Conservation (phyloP, 1,140 invertebrate species). For the Brachystomella parvula region DNA sequence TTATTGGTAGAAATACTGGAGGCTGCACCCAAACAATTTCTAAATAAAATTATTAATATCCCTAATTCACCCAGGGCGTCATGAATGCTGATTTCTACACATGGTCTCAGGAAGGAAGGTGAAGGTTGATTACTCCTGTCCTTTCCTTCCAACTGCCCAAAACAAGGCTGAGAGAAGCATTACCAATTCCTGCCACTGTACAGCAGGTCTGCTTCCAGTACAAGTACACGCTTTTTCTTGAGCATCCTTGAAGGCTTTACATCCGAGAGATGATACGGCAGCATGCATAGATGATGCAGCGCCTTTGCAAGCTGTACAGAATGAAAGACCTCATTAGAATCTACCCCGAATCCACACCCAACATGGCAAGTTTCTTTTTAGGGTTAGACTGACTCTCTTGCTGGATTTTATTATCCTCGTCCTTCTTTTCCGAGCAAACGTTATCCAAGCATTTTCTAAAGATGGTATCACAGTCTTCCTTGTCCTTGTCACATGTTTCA, state of each 20-base stretch:
- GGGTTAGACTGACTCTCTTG: constrained; percentile 26
- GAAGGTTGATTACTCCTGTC: no score
- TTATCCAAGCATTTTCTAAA: constrained; percentile 77
- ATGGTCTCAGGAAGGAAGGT: no score
- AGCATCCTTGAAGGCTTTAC: constrained; percentile 70
- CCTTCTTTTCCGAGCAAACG: constrained; percentile 60
- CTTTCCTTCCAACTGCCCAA: no score
- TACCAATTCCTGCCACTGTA: no score
- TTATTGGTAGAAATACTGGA: no score
- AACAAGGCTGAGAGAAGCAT: no score
- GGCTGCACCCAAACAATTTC: no score
- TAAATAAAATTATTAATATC: no score
- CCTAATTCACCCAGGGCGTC: no score
- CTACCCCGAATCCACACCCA: not conserved
- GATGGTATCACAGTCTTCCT: constrained; percentile 74
- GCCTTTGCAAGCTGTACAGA: constrained; percentile 61
- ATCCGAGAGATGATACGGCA: constrained; percentile 69
- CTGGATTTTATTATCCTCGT: constrained; percentile 24
- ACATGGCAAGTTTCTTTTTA: constrained; percentile 3
- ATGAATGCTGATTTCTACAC: no score
- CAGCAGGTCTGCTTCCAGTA: no score
- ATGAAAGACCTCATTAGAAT: not conserved
- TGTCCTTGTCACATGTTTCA: constrained; percentile 74
- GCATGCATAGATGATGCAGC: constrained; percentile 74
- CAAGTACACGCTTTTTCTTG: constrained; percentile 72